Evolutionary conservation across 1,140 invertebrate genomes (phyloP).

Genomic region (Geopemphigus sp.): DNA sequence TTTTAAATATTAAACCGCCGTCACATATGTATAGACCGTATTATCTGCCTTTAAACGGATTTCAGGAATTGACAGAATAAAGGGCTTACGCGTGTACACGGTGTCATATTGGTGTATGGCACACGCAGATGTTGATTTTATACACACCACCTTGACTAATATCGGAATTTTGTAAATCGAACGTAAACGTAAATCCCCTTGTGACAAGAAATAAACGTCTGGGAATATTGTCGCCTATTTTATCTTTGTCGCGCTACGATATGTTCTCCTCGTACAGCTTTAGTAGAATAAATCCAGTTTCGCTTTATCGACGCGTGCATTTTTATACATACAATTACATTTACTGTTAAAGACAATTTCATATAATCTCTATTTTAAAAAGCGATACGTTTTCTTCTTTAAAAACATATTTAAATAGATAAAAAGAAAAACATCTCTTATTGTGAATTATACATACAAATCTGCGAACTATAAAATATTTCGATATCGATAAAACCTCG

Average conservation of each 20-base stretch:
- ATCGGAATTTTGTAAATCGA: slow-evolving; percentile 10
- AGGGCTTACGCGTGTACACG: not conserved
- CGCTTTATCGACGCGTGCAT: not conserved
- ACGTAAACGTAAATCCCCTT: slow-evolving; percentile 12
- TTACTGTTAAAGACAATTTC: not conserved
- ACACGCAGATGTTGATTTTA: slow-evolving; percentile 1
- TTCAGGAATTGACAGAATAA: slow-evolving; percentile 7
- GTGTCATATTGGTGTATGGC: not conserved
- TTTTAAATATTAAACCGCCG: not conserved
- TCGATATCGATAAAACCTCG: too few species aligned
- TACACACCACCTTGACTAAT: not conserved
- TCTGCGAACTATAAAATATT: not conserved
- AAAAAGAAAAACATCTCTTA: not conserved
- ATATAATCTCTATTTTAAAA: not conserved
- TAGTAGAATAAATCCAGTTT: not conserved
- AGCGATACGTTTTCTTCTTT: not conserved
- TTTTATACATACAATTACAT: not conserved
- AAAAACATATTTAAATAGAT: not conserved
- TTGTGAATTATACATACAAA: not conserved
- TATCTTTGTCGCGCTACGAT: not conserved
- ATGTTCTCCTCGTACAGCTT: not conserved
- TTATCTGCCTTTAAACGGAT: not conserved
- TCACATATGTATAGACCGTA: not conserved
- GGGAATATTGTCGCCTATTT: slow-evolving; percentile 17
- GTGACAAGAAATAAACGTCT: slow-evolving; percentile 23